phyloP scores from a whole-genome alignment of 2,888 invertebrate genomes.

The Drosophila antonietae region DNA sequence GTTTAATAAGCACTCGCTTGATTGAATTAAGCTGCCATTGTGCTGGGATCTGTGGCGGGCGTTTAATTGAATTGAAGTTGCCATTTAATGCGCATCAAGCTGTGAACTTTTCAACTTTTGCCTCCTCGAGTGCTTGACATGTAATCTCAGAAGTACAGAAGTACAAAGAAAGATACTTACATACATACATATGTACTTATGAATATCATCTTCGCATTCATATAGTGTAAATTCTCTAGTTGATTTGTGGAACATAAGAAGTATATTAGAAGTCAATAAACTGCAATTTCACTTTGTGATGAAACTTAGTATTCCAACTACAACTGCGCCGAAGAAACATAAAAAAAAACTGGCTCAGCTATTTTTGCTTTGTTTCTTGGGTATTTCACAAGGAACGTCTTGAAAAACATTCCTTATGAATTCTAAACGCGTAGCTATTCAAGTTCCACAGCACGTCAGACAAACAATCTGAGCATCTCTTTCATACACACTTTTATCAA shows the following conservation, averaged over 20 bases:
- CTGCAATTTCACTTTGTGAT: slow-evolving; percentile 50
- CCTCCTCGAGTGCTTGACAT: slow-evolving; percentile 29
- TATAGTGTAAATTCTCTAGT: background rate
- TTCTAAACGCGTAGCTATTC: slow-evolving; percentile 15
- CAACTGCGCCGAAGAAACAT: slow-evolving; percentile 1
- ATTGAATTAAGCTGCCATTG: slow-evolving; percentile 71
- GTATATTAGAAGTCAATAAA: background rate
- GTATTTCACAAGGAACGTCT: slow-evolving; percentile 23
- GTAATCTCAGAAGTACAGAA: slow-evolving; percentile 30
- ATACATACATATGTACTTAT: too few relatives aligned
- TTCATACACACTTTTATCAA: slow-evolving; percentile 70
- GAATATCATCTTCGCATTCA: background rate
- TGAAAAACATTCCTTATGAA: slow-evolving; percentile 22
- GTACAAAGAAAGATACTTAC: background rate
- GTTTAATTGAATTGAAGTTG: slow-evolving; percentile 73
- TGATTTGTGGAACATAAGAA: background rate
- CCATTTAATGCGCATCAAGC: slow-evolving; percentile 41
- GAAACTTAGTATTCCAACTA: slow-evolving; percentile 51
- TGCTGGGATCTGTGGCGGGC: slow-evolving; percentile 39
- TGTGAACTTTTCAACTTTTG: slow-evolving; percentile 76
- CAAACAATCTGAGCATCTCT: slow-evolving; percentile 62
- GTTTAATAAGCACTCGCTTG: slow-evolving; percentile 74
- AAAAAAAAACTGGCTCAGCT: slow-evolving; percentile 3
- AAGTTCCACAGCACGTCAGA: slow-evolving; percentile 40
- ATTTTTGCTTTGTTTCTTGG: background rate